phyloP scores from a whole-genome alignment of 1,140 invertebrate species.

The Glomeris maerens region DNA sequence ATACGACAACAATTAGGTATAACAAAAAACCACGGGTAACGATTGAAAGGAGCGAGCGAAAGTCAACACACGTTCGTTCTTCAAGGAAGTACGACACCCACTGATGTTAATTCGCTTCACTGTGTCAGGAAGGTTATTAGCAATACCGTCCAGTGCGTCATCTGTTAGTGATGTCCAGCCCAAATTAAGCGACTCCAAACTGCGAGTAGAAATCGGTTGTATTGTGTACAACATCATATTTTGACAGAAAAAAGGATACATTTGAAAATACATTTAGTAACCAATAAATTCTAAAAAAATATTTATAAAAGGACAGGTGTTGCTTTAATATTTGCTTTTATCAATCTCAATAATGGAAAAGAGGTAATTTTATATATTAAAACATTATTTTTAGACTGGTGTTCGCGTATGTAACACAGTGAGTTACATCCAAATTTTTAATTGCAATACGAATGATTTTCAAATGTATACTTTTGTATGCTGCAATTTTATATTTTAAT shows the following conservation, averaged over 20 bases:
- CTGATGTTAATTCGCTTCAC: conserved; percentile 61
- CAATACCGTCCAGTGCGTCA: conserved; percentile 44
- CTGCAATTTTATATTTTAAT: too few species aligned
- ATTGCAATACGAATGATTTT: neutral
- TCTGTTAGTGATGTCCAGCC: conserved; percentile 60
- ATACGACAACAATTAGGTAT: conserved; percentile 16
- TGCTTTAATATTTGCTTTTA: too few species aligned
- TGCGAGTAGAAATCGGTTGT: too few species aligned
- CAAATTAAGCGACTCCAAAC: too few species aligned
- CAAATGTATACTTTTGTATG: too few species aligned
- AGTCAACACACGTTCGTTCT: conserved; percentile 55
- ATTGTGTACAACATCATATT: too few species aligned
- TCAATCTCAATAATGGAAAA: conserved; percentile 62
- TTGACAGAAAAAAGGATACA: too few species aligned
- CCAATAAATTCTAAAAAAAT: too few species aligned
- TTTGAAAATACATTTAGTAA: too few species aligned
- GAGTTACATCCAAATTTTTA: neutral
- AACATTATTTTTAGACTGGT: conserved; percentile 3
- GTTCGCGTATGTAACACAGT: neutral
- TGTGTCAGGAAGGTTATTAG: conserved; percentile 42
- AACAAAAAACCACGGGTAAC: neutral
- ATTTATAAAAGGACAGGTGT: too few species aligned
- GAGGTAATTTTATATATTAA: conserved; percentile 43
- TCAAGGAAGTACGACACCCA: conserved; percentile 56
- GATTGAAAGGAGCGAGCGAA: neutral